Base-by-base conservation (phyloP, 2,888 invertebrate genomes). In the Aspidapion aeneum region DNA sequence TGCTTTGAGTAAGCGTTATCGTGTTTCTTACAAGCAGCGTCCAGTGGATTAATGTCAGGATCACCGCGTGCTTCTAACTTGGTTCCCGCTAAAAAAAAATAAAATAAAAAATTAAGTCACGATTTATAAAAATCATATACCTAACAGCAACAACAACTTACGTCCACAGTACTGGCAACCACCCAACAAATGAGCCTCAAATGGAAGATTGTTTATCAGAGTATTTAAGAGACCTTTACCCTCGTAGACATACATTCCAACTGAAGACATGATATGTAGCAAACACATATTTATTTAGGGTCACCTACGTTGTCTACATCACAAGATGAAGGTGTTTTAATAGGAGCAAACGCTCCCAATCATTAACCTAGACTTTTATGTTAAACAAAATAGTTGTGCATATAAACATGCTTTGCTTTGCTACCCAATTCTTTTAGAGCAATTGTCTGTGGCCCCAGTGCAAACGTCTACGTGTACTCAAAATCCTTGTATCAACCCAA, bases 1-100 rank as follows among this genome's bases (percentile, higher is more conserved):
- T 61, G 20, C 35, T 67, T 50, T 9, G 66, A 68, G 63, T 76
- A 76, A 2, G 73, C 73, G 51, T 75, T 77, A 68, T 76, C 76
- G 67, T 76, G 76, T 16, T 71, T 61, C 60, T 73, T 74, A 65
- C 74, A 75, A 9, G 74, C 74, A 18, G 60, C 60, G 68, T 77
- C 76, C 49, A 76, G 63, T 3, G 62, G 62, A 66, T 75, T 74
- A n/a, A 73, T 68, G 18, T 76, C 77, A 48, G 54, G 61, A 67
- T 78, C 77, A 18, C 75, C 75, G 51, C 77, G 66, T 50, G 60
- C 60, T 55, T 63, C 22, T 57, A 76, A 58, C 58, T 71, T 71
- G 7, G 72, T 71, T 2, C 67, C 68, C 64, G 71, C n/a, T n/a
- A n/a, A n/a, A n/a, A n/a, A n/a, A n/a, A n/a, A n/a, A n/a, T n/a